Evolutionary conservation across 92 coral and sea anemone species (phyloP), one percentile per base, ranked within the genome.

Genomic region (Zoanthus solanderi): DNA sequence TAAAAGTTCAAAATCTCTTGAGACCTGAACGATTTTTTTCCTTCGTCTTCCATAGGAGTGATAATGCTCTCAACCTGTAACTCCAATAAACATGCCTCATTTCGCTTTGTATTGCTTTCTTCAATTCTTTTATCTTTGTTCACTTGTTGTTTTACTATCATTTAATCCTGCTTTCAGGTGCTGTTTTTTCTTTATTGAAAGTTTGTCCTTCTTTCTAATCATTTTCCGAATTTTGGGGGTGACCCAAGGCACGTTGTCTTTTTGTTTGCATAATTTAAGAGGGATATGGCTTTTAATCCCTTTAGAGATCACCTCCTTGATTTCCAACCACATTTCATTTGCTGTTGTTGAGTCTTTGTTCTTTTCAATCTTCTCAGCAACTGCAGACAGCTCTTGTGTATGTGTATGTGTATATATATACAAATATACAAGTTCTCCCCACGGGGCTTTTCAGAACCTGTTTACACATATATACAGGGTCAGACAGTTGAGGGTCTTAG

Each of bases 1-100:
- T 87, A 45, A 90, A 91, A 47, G 92, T 77, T 89, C 88, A 91
- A 17, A 91, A 87, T 57, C 91, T 65, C 72, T 91, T 91, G 79
- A 88, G 47, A 0, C 91, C 75, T 84, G 88, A 79, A 4, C 17
- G 75, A 44, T 1, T 69, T 52, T 37, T 79, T 46, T 9, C 57
- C 78, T 23, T 87, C 87, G 11, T 79, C 90, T 65, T 32, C 87
- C 93, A 90, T 90, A 9, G 91, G 87, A 9, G 91, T 74, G 37
- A 90, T 87, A 28, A 90, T 80, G 66, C 84, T 16, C 78, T 90
- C 90, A 50, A 87, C 91, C 23, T 23, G 29, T 89, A 72, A n/a
- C 85, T 66, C 92, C 88, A 83, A 44, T 83, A 89, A 6, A 37
- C 74, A 42, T 72, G 78, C 42, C 88, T 89, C 45, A 47, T 72